Base-by-base conservation (phyloP, 1,140 invertebrate species). In the Pararge aegeria region DNA sequence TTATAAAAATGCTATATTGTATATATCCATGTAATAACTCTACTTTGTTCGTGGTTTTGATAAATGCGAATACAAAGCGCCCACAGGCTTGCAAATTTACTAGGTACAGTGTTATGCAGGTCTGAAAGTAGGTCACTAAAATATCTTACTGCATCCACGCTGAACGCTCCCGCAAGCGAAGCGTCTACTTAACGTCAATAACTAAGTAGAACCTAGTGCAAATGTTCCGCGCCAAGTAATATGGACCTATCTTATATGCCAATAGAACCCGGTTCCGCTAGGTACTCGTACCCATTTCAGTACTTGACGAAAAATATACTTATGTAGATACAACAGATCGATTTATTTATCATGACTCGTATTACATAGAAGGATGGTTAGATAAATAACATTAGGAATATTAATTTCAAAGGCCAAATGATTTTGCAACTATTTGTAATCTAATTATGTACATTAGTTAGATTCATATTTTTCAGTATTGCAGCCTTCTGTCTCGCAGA, bases 91-190 rank as follows among this genome's bases (percentile, higher is more conserved):
- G 44, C 44, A 37, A 37, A 37, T 46, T 46, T 46, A 46, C 19
- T 46, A 46, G 24, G 24, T 24, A 24, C 40, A 42, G 18, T 46
- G 44, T 56, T 68, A 75, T 75, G 66, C 75, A 76, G 75, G 68
- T 75, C 69, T 70, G 61, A 73, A 78, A 78, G 73, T 78, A 76
- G 75, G 75, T 78, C 73, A 78, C 66, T 68, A 63, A 71, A 61
- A 75, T 71, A 65, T 63, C 55, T 70, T 68, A 64, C 66, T 71
- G 69, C 69, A 71, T 71, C 60, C 58, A 68, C 62, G 58, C n/a
- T n/a, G n/a, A n/a, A n/a, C n/a, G n/a, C 59, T 66, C 66, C 64
- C 50, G 56, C 57, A 66, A 64, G 48, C 66, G 60, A 56, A 60
- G 38, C 52, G 48, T 44, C 48, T 61, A 64, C 61, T 64, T 64